Evolutionary conservation across 2,113 vertebrate species (phyloP), one percentile per base, ranked within the genome.

Genomic region (Procavia capensis): DNA sequence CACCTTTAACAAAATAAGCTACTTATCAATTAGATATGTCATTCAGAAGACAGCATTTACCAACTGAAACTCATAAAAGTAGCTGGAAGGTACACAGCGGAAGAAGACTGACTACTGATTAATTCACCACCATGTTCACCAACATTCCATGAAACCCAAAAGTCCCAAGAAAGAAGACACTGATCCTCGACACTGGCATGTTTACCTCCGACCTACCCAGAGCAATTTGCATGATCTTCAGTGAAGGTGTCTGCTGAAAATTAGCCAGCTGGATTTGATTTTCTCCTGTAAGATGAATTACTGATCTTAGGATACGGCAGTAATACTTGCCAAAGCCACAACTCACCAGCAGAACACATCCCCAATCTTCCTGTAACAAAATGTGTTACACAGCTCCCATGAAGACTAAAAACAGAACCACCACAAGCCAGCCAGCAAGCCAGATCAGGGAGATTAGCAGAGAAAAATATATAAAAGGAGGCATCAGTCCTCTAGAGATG

Each of bases 191-290:
- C 63, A 89, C 87, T 93, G 34, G 34, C 88, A 76, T 95, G 94
- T 3, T 96, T 96, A 66, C 72, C 85, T 95, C 92, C 96, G 94
- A 98, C 74, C 89, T 89, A 93, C 75, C 86, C 66, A 76, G 63
- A 95, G 86, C 85, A 94, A 94, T 95, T 64, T 97, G 66, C 86
- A 95, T 25, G 19, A 93, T 81, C 93, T 95, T 96, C 92, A 75
- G 83, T 90, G 93, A 97, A 96, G 89, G 85, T 19, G 20, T 83
- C 0, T 29, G 80, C 93, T 6, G 0, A 81, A 98, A 97, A 85
- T 96, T 93, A 68, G 96, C 93, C 87, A 84, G 74, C 81, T 94
- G 85, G 93, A 95, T 98, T 97, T 97, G 90, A 89, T 95, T 97
- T 96, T 92, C 90, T 96, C 88, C 90, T 90, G 94, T 45, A 31